phyloP scores from a whole-genome alignment of 1,140 invertebrate genomes.

The Lasioglossum baleicum region DNA sequence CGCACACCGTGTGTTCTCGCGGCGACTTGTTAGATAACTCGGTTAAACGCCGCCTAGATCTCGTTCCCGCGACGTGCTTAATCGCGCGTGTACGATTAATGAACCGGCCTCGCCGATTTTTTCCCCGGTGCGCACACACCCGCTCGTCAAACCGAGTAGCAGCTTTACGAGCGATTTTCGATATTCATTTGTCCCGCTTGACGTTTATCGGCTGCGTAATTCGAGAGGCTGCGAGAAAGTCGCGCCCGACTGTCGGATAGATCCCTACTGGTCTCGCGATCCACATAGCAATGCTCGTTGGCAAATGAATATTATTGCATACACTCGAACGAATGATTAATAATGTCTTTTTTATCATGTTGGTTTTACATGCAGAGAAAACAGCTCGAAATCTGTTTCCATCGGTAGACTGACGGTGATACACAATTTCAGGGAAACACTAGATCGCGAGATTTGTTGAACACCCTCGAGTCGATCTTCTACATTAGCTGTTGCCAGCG shows the following conservation, averaged over 20 bases:
- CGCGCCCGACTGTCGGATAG: background rate
- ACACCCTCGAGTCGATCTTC: no score
- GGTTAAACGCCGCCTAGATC: background rate
- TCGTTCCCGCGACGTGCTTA: background rate
- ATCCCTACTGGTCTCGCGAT: background rate
- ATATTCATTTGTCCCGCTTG: background rate
- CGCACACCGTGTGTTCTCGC: no score
- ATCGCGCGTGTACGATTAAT: background rate
- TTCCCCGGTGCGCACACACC: background rate
- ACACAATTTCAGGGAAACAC: no score
- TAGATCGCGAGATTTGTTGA: no score
- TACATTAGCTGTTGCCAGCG: no score
- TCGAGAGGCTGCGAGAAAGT: constrained; percentile 1
- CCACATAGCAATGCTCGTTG: no score
- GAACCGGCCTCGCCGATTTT: background rate
- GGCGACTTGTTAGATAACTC: background rate
- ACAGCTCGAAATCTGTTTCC: no score
- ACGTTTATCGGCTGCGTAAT: constrained; percentile 3
- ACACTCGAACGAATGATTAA: no score
- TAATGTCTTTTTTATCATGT: no score
- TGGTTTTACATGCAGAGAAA: no score
- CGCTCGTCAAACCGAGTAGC: background rate
- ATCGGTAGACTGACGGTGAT: no score
- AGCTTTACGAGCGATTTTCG: constrained; percentile 3
- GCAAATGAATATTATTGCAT: no score